A percentile compares a stretch with the other conserved stretches of the same genome.
Conservation (phyloP, 92 coral and sea anemone genomes). For the Galaxea fascicularis region DNA sequence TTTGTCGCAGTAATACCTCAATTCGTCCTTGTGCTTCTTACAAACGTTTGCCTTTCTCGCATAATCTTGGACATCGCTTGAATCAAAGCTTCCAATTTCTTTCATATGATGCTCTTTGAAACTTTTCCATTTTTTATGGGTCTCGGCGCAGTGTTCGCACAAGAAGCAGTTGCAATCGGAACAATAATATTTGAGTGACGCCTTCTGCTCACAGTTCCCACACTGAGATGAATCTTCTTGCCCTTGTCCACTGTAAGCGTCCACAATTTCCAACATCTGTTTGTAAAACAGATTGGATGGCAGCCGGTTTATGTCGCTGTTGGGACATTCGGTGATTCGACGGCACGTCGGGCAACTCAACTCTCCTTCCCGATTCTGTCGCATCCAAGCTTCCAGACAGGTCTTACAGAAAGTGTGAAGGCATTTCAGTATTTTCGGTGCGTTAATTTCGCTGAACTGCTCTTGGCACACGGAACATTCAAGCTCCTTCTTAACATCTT, state of each 20-base stretch:
- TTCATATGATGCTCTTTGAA: neutral
- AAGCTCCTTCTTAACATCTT: constrained; percentile 21
- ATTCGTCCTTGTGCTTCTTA: constrained; percentile 40
- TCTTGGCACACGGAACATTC: constrained; percentile 40
- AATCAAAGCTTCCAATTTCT: constrained; percentile 13
- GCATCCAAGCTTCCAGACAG: constrained; percentile 27
- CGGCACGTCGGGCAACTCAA: constrained; percentile 40
- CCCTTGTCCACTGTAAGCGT: constrained; percentile 17
- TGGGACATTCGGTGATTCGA: constrained; percentile 23
- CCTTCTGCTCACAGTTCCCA: constrained; percentile 14
- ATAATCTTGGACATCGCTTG: constrained; percentile 24
- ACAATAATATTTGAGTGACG: constrained; percentile 8
- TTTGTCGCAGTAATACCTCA: constrained; percentile 37
- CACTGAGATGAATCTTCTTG: constrained; percentile 3
- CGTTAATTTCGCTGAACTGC: constrained; percentile 18
- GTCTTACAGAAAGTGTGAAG: neutral
- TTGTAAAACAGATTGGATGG: constrained; percentile 41
- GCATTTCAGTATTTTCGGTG: constrained; percentile 24
- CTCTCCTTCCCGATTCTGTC: constrained; percentile 14
- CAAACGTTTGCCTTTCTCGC: constrained; percentile 23
- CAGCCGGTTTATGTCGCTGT: constrained; percentile 7
- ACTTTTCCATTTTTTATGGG: neutral
- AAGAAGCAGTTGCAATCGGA: constrained; percentile 22
- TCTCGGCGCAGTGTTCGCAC: constrained; percentile 3
- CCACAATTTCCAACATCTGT: constrained; percentile 38